Evolutionary conservation across 2,113 vertebrate genomes (phyloP).

Genomic region (Silurus meridionalis): DNA sequence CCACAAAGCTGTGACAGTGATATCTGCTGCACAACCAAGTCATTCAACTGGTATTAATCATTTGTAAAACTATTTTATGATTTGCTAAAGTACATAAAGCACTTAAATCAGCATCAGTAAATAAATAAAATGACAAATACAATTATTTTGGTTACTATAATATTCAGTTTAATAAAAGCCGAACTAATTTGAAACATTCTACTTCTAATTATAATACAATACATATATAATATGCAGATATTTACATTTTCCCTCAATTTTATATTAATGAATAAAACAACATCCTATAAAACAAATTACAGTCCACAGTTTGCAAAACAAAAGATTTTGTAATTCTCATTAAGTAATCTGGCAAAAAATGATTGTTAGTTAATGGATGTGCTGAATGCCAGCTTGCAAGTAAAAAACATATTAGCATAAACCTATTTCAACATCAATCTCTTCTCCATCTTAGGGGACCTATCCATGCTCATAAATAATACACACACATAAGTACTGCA

Average conservation of each 20-base stretch:
- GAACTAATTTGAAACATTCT: not conserved
- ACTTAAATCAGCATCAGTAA: not conserved
- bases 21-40: not conserved
- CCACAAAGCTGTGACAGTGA: not conserved
- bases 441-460: not conserved
- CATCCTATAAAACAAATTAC: too few relatives aligned
- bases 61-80: slow-evolving; percentile 7
- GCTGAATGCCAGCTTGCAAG: slow-evolving; percentile 1
- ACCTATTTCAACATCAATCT: slow-evolving; percentile 11
- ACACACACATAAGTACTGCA: slow-evolving; percentile 19
- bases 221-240: not conserved
- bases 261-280: not conserved
- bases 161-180: not conserved
- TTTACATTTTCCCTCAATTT: not conserved
- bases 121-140: slow-evolving; percentile 19
- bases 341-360: not conserved
- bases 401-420: not conserved
- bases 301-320: not conserved
- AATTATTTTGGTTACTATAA: not conserved
- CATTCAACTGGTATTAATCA: not conserved
- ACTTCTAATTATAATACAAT: not conserved
- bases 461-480: slow-evolving; percentile 19
- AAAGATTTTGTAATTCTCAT: not conserved
- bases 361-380: not conserved
- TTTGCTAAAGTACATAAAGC: not conserved